phyloP scores from a whole-genome alignment of 2,113 vertebrate species.

The Callospermophilus lateralis region DNA sequence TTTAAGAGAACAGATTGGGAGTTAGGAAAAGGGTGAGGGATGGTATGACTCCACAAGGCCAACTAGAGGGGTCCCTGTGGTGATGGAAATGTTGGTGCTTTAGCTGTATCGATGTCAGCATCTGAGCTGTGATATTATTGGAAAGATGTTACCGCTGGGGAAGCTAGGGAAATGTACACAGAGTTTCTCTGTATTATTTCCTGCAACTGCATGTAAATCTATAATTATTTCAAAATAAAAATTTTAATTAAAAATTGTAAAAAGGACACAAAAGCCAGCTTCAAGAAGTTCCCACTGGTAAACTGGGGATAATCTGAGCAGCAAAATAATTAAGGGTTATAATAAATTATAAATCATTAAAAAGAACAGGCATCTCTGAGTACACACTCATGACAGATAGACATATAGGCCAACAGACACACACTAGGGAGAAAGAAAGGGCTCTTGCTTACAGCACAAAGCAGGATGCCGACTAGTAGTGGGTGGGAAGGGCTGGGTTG shows the following conservation, averaged over 20 bases:
- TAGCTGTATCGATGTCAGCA: neutral
- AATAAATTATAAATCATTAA: conserved; percentile 27
- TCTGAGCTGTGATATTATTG: neutral
- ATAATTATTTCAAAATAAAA: conserved; percentile 33
- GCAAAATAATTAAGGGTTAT: neutral
- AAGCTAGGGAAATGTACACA: neutral
- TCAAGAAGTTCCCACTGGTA: neutral
- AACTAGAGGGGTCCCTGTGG: neutral
- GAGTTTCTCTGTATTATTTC: neutral
- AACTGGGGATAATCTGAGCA: neutral
- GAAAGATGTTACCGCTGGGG: neutral
- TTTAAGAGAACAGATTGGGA: neutral
- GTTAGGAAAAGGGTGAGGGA: neutral
- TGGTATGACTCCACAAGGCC: neutral
- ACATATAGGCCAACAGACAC: neutral
- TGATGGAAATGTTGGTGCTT: neutral
- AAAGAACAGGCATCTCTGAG: neutral
- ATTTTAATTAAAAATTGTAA: neutral
- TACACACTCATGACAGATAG: neutral
- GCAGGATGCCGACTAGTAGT: neutral
- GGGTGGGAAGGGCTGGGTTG: neutral
- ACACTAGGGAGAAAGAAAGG: neutral
- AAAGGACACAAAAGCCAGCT: conserved; percentile 9
- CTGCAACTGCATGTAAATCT: neutral
- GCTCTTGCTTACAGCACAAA: neutral